Base-by-base conservation (phyloP, 2,888 invertebrate genomes). In the Drosophila phalerata region DNA sequence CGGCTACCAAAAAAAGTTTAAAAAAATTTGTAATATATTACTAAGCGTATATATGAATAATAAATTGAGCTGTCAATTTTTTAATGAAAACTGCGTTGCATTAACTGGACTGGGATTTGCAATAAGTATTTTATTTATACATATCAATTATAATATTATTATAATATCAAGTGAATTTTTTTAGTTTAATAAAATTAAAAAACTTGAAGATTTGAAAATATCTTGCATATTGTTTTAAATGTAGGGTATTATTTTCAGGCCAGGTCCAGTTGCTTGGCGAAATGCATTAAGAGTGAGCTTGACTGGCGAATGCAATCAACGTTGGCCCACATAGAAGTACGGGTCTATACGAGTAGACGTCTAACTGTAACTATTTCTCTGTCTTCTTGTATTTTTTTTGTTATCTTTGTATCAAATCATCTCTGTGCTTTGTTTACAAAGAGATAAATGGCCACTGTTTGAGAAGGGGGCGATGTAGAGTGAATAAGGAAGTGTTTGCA, bases 391-490 rank as follows among this genome's bases (percentile, higher is more conserved):
- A 28, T 22, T 45, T 22, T 5, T 5, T 17, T 13, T 45, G 13
- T n/a, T 49, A 61, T 48, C 57, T 65, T 47, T 64, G 51, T 63
- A 77, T 81, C 71, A 64, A 77, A 82, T 79, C 82, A 85, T 55
- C 53, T 45, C 25, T 51, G 66, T 19, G 69, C 66, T 73, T 74
- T 85, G 82, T 69, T 83, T 68, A 72, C 69, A 49, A 47, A 56
- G 55, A 85, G 73, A 84, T 83, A 83, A 84, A 84, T 88, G 61
- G 64, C 52, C 65, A 70, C 34, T 68, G 73, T 30, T 53, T 9
- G 34, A 48, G 42, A 22, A 55, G 45, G 37, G 51, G 28, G 4
- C n/a, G 10, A 19, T 13, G 51, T 19, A 34, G 45, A 28, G 51
- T 43, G 43, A 38, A 38, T 13, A 22, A 37, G 69, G 25, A 71